Base-by-base conservation (phyloP, 2,797 vertebrate genomes). In the Crocidura indochinensis region DNA sequence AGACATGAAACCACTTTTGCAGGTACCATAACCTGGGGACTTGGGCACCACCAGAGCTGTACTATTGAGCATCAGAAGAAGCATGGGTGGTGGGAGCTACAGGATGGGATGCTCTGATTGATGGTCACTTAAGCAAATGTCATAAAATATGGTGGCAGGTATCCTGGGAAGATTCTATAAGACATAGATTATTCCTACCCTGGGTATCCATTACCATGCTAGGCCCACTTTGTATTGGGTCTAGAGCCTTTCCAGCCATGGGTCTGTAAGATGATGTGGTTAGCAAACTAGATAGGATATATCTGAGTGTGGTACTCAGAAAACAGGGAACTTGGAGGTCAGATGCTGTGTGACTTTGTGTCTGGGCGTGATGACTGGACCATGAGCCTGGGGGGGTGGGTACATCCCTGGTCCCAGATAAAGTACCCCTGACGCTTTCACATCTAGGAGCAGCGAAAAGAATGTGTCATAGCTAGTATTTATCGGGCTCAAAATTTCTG, bases 401-500 rank as follows among this genome's bases (percentile, higher is more conserved):
- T n/a, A n/a, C n/a, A 38, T 38, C 38, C 5, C 38, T 38, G 38
- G 38, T 38, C 38, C 38, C 5, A 38, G 38, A 38, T 38, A 38
- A 38, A 38, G 38, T 38, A 5, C 38, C 38, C 38, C 38, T 38
- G 38, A 38, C 4, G 56, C 4, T 6, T 20, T 60, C 4, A 2
- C 56, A 19, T 0, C 56, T 60, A 4, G 4, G 17, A 2, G 17
- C 4, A 60, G 20, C 6, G 56, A 17, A 60, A 20, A 60, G 17
- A 60, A 38, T 38, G 38, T 95, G 93, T 76, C 51, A 94, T 84
- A 89, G 92, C 87, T 90, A 90, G 89, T 94, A 95, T 91, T 95
- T 94, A 88, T 91, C 95, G 93, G 81, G 90, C 93, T 94, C 88
- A 91, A 95, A 91, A 94, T 92, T 95, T 91, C 95, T 97, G 94